Conservation (phyloP, 2,797 vertebrate species). For the Ficedula albicollis region DNA sequence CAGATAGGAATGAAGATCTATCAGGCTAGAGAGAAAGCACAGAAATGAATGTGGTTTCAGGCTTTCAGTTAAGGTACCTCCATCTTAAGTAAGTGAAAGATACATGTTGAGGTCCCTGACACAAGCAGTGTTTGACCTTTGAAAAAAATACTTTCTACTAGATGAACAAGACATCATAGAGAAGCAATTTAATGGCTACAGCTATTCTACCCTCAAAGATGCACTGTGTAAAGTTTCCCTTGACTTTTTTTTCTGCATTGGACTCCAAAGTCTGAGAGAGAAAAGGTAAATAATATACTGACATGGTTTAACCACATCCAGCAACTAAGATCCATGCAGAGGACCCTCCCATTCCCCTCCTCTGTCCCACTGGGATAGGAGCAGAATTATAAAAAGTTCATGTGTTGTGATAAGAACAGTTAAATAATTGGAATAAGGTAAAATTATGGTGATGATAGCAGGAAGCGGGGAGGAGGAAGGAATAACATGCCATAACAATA, state of each 20-base stretch:
- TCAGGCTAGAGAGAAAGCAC: neutral
- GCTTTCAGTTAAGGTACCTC: neutral
- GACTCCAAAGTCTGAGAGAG: neutral
- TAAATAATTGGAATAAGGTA: neutral
- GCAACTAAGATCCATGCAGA: neutral
- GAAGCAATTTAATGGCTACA: neutral
- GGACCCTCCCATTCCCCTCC: neutral
- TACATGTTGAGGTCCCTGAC: neutral
- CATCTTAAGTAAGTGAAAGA: neutral
- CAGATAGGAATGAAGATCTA: neutral
- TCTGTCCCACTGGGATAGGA: neutral
- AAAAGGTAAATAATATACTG: neutral
- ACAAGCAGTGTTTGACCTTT: neutral
- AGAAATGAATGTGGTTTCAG: neutral
- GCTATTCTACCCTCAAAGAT: neutral
- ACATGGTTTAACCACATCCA: rapidly evolving
- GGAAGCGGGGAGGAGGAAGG: neutral
- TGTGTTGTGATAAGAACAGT: rapidly evolving
- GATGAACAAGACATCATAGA: neutral
- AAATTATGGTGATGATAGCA: neutral
- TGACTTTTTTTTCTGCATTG: neutral
- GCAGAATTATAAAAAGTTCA: neutral
- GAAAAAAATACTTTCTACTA: neutral
- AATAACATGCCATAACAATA: neutral
- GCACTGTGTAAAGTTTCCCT: neutral